A percentile compares a stretch with the other conserved stretches of the same genome.
Evolutionary conservation across 2,797 vertebrate species (phyloP).

Genomic region (Merluccius polli): DNA sequence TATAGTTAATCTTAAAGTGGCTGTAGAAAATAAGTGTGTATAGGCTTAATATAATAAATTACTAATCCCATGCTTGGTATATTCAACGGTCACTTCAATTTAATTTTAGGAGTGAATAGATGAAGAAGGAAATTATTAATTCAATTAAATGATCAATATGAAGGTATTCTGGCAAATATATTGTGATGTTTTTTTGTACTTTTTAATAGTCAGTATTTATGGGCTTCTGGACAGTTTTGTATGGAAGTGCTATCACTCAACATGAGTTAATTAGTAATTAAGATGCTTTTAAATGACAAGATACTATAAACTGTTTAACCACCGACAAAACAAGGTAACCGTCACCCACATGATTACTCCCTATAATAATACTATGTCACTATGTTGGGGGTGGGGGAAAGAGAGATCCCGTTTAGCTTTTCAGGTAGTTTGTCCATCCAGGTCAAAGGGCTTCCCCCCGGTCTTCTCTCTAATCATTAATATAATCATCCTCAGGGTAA

Average conservation of each 20-base stretch:
- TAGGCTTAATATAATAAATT: no score
- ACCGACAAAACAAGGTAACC: neutral
- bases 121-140: no score
- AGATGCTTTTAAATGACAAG: neutral
- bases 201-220: no score
- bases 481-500: slow-evolving; percentile 68
- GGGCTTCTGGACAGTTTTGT: no score
- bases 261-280: neutral
- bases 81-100: neutral
- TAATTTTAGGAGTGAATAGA: neutral
- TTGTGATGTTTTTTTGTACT: no score
- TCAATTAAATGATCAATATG: neutral
- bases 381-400: no score
- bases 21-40: no score
- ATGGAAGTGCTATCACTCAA: neutral
- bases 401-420: no score
- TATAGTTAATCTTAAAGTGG: neutral
- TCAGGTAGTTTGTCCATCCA: no score
- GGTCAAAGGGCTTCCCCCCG: neutral
- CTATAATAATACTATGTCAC: no score
- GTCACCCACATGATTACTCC: no score
- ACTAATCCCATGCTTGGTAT: neutral
- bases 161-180: neutral
- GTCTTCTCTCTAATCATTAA: neutral
- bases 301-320: neutral